These are phyloP conservation scores for Smutsia temminckii DNA, from an alignment of 2,797 vertebrate genomes.

Conservation along the genomic window DNA sequence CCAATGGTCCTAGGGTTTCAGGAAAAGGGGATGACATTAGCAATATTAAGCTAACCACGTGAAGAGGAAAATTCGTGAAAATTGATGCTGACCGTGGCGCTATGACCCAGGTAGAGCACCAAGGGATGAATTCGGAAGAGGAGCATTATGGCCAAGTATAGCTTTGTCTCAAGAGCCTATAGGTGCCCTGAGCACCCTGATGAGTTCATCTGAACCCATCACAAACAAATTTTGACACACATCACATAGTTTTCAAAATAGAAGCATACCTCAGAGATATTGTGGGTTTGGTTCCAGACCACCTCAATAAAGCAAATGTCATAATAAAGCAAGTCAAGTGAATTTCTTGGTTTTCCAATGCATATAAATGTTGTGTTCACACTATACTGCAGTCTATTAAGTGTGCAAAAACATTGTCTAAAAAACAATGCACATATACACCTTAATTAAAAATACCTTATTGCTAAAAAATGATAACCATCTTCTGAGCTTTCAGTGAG, in stretches of 20 bases:
- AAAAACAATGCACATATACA: no score
- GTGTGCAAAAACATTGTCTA: no score
- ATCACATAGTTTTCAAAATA: background rate
- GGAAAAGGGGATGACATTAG: background rate
- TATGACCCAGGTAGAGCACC: background rate
- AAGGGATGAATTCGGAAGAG: background rate
- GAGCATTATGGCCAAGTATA: background rate
- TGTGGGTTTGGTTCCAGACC: no score
- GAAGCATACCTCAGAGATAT: no score
- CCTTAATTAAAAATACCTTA: no score
- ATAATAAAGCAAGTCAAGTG: no score
- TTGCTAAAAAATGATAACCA: no score
- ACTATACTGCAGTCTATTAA: no score
- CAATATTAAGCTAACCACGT: background rate
- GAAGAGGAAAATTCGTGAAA: background rate
- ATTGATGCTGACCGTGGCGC: background rate
- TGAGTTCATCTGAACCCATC: background rate
- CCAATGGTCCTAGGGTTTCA: background rate
- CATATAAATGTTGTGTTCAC: no score
- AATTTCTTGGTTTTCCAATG: no score
- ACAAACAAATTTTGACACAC: background rate
- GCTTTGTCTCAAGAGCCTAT: background rate
- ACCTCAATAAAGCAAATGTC: no score
- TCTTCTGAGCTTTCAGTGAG: no score
- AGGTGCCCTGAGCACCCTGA: background rate